These are phyloP conservation scores for Centropristis striata DNA, from an alignment of 2,113 vertebrate species.

Conservation along the genomic window DNA sequence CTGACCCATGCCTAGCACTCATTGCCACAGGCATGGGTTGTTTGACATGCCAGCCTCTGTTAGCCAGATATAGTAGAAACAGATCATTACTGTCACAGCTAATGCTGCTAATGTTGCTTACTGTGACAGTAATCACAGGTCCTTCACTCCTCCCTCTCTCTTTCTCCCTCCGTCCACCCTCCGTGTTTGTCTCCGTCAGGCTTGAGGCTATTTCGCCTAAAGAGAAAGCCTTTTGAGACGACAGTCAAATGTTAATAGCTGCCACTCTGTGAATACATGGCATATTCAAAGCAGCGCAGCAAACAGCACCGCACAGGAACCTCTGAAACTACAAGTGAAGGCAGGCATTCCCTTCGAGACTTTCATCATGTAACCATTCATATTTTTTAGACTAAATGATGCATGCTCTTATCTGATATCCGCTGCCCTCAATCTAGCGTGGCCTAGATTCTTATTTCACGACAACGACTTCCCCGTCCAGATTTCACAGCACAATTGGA, in stretches of 20 bases:
- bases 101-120: slow-evolving; percentile 63
- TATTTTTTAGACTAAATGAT: slow-evolving; percentile 35
- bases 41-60: slow-evolving; percentile 59
- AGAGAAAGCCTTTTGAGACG: slow-evolving; percentile 40
- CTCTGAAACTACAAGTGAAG: slow-evolving; percentile 12
- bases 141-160: slow-evolving; percentile 33
- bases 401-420: slow-evolving; percentile 50
- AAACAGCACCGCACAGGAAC: slow-evolving; percentile 17
- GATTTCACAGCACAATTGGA: slow-evolving; percentile 32
- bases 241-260: slow-evolving; percentile 55
- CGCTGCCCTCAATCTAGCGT: slow-evolving; percentile 43
- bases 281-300: slow-evolving; percentile 16
- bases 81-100: slow-evolving; percentile 73
- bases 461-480: slow-evolving; percentile 18
- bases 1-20: slow-evolving; percentile 48
- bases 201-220: slow-evolving; percentile 52
- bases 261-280: slow-evolving; percentile 25
- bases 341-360: slow-evolving; percentile 4
- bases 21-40: slow-evolving; percentile 53
- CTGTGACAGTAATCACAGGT: slow-evolving; percentile 59
- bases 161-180: slow-evolving; percentile 14
- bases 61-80: slow-evolving; percentile 51
- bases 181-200: slow-evolving; percentile 55
- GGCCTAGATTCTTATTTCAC: slow-evolving; percentile 58
- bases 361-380: slow-evolving; percentile 33